These are phyloP conservation scores for Lepidurus arcticus DNA, from an alignment of 1,140 invertebrate species.

Conservation along the genomic window DNA sequence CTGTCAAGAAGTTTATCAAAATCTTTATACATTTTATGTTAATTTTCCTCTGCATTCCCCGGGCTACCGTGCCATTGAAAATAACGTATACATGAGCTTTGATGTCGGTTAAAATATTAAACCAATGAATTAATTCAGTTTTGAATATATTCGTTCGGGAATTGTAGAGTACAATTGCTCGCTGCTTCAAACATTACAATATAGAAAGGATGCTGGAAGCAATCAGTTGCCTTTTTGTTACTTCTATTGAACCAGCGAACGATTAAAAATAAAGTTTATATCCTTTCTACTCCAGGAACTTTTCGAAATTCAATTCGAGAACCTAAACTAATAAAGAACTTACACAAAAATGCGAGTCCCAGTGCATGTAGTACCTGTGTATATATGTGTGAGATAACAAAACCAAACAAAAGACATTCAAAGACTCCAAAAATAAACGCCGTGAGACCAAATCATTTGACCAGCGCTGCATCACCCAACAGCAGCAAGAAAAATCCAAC, in stretches of 20 bases:
- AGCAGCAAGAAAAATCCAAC: neutral
- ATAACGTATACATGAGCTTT: too few species aligned
- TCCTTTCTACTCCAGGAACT: neutral
- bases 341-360: neutral
- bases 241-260: neutral
- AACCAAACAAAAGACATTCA: neutral
- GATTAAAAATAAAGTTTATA: neutral
- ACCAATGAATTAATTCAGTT: neutral
- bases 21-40: too few species aligned
- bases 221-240: neutral
- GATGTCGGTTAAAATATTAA: neutral
- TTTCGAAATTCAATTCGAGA: neutral
- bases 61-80: too few species aligned
- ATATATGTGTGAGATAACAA: neutral
- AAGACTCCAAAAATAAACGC: neutral
- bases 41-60: too few species aligned
- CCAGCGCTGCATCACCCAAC: neutral
- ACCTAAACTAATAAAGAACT: neutral
- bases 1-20: too few species aligned
- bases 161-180: neutral
- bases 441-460: neutral
- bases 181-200: neutral
- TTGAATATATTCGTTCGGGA: neutral
- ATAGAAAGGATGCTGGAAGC: neutral
- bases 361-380: neutral